Evolutionary conservation across 1,140 invertebrate genomes (phyloP).

Genomic region (Eupristina koningsbergeri): DNA sequence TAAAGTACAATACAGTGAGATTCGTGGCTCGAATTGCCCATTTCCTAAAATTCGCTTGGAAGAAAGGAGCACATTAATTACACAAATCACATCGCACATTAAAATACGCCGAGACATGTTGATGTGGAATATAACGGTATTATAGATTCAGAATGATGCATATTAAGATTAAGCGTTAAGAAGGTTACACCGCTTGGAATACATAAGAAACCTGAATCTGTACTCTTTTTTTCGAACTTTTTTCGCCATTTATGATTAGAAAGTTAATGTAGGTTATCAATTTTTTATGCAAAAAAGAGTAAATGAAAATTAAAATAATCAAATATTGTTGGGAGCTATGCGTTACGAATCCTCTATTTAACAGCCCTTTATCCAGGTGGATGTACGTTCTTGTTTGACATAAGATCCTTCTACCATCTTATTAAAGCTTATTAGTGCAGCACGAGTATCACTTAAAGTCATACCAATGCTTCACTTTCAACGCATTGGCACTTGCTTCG

Average conservation of each 20-base stretch:
- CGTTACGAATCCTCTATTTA: not conserved
- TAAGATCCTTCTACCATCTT: not conserved
- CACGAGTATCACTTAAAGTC: not conserved
- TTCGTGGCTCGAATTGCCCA: not conserved
- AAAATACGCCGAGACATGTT: not conserved
- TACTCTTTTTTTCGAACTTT: not conserved
- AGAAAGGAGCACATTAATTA: constrained; percentile 2
- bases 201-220: not conserved
- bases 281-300: not conserved
- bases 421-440: not conserved
- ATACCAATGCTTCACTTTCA: not conserved
- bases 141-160: constrained; percentile 16
- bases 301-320: not conserved
- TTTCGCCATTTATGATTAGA: not conserved
- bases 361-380: not conserved
- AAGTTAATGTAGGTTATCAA: not conserved
- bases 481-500: not conserved
- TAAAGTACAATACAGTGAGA: not conserved
- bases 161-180: not conserved
- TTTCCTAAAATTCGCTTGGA: constrained; percentile 9
- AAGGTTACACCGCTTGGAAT: not conserved
- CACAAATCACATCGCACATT: not conserved
- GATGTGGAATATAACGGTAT: constrained; percentile 4
- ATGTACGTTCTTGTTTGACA: not conserved
- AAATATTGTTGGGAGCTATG: not conserved